These are phyloP conservation scores for Calameuta pallipes DNA, from an alignment of 2,888 invertebrate species.

Conservation along the genomic window DNA sequence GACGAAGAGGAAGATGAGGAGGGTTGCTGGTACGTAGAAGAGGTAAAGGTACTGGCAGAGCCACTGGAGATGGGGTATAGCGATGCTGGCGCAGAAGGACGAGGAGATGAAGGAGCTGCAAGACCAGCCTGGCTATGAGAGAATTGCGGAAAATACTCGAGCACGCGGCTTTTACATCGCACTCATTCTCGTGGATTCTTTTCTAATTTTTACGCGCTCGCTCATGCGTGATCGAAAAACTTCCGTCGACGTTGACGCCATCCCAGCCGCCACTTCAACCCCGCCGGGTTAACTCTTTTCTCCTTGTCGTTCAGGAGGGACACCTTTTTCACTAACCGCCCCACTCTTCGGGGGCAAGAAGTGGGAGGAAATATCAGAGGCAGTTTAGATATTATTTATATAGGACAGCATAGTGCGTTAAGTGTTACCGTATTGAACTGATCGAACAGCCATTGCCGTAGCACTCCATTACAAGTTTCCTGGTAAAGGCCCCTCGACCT, in stretches of 20 bases:
- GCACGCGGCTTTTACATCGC: constrained; percentile 43
- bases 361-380: neutral
- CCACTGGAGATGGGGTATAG: constrained; percentile 23
- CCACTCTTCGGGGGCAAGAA: neutral
- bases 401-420: constrained; percentile 15
- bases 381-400: neutral
- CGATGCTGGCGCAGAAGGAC: constrained; percentile 17
- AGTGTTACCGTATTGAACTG: constrained; percentile 24
- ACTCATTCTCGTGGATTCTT: constrained; percentile 52
- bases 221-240: constrained; percentile 48
- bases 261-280: constrained; percentile 26
- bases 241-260: constrained; percentile 17
- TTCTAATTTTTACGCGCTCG: constrained; percentile 56
- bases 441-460: neutral
- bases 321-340: neutral
- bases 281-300: neutral
- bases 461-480: neutral
- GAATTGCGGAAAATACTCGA: constrained; percentile 51
- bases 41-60: constrained; percentile 18
- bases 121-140: constrained; percentile 6
- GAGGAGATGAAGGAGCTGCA: constrained; percentile 19
- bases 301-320: neutral
- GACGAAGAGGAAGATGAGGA: constrained; percentile 12
- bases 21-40: constrained; percentile 20
- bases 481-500: constrained; percentile 30